These are phyloP conservation scores for Diplazon laetatorius DNA, from an alignment of 2,888 invertebrate genomes.

Conservation along the genomic window DNA sequence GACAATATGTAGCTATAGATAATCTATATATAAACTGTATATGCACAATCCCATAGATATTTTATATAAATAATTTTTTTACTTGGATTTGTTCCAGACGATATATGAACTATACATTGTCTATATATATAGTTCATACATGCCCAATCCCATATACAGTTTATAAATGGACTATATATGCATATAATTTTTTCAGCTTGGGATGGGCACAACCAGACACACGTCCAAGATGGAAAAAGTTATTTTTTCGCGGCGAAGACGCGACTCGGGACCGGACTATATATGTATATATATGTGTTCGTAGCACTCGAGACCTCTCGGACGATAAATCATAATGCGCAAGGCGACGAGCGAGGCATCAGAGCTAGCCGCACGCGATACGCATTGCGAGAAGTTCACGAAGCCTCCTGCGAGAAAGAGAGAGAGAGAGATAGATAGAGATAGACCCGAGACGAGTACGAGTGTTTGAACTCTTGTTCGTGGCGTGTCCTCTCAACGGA, in stretches of 20 bases:
- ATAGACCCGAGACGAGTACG: conserved; percentile 42
- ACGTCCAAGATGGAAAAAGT: neutral
- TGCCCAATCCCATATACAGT: no score
- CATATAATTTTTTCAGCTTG: no score
- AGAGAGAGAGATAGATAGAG: no score
- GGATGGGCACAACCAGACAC: neutral
- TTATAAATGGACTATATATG: no score
- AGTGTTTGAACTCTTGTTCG: conserved; percentile 63
- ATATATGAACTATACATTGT: no score
- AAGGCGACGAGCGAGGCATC: conserved; percentile 55
- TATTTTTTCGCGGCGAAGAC: conserved; percentile 14
- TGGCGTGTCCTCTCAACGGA: conserved; percentile 52
- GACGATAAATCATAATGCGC: conserved; percentile 66
- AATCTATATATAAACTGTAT: no score
- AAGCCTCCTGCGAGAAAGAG: no score
- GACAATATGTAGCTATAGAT: no score
- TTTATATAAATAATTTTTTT: no score
- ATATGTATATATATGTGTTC: conserved; percentile 59
- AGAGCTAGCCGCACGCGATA: conserved; percentile 59
- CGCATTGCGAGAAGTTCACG: conserved; percentile 49
- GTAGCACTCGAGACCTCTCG: conserved; percentile 65
- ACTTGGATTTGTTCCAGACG: no score
- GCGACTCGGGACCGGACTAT: conserved; percentile 40
- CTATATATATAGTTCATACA: no score
- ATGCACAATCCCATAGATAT: no score